Percentiles rank a stretch among this genome's conserved stretches.
Conservation (phyloP, 2,888 invertebrate genomes). For the Leucozona laternaria region DNA sequence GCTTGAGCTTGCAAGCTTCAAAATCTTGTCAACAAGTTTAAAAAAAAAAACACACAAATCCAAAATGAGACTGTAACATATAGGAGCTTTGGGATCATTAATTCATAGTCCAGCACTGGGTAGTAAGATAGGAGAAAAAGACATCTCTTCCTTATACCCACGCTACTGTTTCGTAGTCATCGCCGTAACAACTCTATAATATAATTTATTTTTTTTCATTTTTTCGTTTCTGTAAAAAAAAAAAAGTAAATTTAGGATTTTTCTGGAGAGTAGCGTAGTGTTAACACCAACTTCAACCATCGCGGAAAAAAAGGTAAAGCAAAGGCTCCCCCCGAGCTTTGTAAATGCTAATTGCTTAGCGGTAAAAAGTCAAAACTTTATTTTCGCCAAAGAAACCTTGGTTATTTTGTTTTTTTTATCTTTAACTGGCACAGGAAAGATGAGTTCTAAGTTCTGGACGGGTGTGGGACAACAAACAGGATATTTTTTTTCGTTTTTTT, state of each 20-base stretch:
- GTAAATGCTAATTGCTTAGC: slow-evolving; percentile 64
- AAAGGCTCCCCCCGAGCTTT: slow-evolving; percentile 48
- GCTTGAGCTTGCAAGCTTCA: no score
- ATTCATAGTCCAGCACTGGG: background rate
- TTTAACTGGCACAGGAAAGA: slow-evolving; percentile 13
- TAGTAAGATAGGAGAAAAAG: background rate
- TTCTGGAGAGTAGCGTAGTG: slow-evolving; percentile 14
- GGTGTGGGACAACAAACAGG: slow-evolving; percentile 22
- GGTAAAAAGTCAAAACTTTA: slow-evolving; percentile 64
- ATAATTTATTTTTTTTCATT: slow-evolving; percentile 31
- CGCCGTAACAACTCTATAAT: slow-evolving; percentile 41
- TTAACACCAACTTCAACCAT: slow-evolving; percentile 28
- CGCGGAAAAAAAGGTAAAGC: slow-evolving; percentile 21
- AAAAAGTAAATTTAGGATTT: slow-evolving; percentile 1
- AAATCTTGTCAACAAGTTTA: no score
- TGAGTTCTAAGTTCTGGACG: slow-evolving; percentile 1
- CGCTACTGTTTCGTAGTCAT: background rate
- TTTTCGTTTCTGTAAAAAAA: slow-evolving; percentile 3
- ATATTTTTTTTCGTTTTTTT: background rate
- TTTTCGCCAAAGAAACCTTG: slow-evolving; percentile 21
- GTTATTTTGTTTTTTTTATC: slow-evolving; percentile 1
- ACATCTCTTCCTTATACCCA: slow-evolving; percentile 10
- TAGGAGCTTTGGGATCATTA: background rate
- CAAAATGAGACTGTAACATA: no score
- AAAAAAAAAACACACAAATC: background rate